Percentiles rank a stretch among this genome's conserved stretches.
Evolutionary conservation across 37 sponge, comb jelly and placozoan genomes (phyloP).

Genomic region (Oscarella lobularis): DNA sequence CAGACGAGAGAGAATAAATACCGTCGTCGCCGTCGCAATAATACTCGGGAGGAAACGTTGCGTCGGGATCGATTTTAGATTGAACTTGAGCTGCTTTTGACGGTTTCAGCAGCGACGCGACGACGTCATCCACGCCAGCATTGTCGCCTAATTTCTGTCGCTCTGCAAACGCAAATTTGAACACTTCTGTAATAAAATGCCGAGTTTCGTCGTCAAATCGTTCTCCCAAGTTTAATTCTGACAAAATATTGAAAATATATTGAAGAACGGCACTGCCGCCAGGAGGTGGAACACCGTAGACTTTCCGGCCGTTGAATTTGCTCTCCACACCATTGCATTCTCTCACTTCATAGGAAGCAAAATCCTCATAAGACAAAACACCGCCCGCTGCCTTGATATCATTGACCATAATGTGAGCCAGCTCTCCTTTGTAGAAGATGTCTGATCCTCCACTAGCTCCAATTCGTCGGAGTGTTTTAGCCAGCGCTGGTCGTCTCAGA

Average conservation of each 20-base stretch:
- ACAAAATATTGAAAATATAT: constrained; percentile 67
- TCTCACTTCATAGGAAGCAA: constrained; percentile 27
- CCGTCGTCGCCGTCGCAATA: constrained; percentile 26
- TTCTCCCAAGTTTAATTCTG: no score
- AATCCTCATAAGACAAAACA: constrained; percentile 44
- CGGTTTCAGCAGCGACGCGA: constrained; percentile 39
- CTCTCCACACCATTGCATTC: constrained; percentile 16
- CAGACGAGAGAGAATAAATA: no score
- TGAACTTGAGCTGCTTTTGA: constrained; percentile 18
- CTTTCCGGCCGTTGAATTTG: constrained; percentile 19
- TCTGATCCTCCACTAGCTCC: constrained; percentile 33
- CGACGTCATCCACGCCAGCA: constrained; percentile 1
- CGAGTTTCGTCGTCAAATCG: not conserved
- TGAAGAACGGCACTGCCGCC: constrained; percentile 62
- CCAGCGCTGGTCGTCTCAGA: constrained; percentile 22
- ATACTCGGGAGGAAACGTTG: constrained; percentile 35
- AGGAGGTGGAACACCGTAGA: constrained; percentile 61
- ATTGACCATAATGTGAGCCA: constrained; percentile 38
- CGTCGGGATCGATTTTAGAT: constrained; percentile 28
- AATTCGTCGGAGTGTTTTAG: constrained; percentile 53
- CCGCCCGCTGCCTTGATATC: constrained; percentile 47
- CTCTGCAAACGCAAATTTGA: constrained; percentile 75
- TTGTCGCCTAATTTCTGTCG: constrained; percentile 62
- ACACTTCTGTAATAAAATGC: constrained; percentile 74
- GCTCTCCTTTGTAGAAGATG: constrained; percentile 51